Conservation (phyloP, 1,140 invertebrate genomes). For the Tetragnatha versicolor region DNA sequence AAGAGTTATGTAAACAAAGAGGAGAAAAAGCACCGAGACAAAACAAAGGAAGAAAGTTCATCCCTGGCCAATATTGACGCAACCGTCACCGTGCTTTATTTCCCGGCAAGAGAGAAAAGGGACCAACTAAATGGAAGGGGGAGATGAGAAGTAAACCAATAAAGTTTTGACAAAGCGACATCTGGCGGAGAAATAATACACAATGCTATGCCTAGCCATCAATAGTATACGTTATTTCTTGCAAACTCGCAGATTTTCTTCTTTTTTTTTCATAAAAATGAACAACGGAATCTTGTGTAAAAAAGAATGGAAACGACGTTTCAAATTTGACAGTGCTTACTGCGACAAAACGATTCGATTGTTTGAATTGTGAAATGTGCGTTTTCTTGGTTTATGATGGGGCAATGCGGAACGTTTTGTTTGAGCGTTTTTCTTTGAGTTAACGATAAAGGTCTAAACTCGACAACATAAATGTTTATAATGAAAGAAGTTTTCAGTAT, state of each 20-base stretch:
- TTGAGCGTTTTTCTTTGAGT: too few relatives aligned
- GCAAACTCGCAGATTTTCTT: neutral
- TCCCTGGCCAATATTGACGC: conserved; percentile 36
- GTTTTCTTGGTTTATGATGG: too few relatives aligned
- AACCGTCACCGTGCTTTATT: conserved; percentile 15
- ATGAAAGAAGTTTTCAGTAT: too few relatives aligned
- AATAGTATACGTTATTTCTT: conserved; percentile 34
- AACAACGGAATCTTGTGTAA: too few relatives aligned
- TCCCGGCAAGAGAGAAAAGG: neutral
- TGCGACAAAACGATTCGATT: too few relatives aligned
- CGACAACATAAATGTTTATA: too few relatives aligned
- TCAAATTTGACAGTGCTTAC: too few relatives aligned
- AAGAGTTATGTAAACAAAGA: neutral
- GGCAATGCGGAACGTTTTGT: too few relatives aligned
- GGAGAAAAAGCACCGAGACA: neutral
- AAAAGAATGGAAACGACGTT: too few relatives aligned
- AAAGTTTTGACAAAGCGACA: conserved; percentile 33
- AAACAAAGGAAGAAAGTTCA: conserved; percentile 36
- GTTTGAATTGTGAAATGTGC: too few relatives aligned
- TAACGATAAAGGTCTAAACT: too few relatives aligned
- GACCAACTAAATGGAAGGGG: conserved; percentile 15
- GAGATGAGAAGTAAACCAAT: conserved; percentile 12
- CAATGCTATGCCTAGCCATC: neutral
- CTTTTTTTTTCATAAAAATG: too few relatives aligned
- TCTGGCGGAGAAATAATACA: conserved; percentile 18